Conservation (phyloP, 2,888 invertebrate species). For the Philaethria dido region DNA sequence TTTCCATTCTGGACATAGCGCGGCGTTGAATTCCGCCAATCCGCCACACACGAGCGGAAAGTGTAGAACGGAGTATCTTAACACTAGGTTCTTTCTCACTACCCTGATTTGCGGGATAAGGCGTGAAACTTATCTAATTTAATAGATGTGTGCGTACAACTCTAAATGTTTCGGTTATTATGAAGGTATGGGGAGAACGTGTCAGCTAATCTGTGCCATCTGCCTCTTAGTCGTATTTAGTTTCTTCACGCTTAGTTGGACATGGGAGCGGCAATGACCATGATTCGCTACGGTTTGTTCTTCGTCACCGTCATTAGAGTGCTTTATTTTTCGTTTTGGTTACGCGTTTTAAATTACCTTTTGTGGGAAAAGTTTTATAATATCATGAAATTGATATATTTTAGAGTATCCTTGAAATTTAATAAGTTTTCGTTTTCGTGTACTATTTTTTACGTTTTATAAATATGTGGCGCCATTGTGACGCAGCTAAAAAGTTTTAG, state of each 20-base stretch:
- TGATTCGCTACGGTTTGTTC: conserved; percentile 54
- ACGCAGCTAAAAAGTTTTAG: no score
- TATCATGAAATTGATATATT: conserved; percentile 19
- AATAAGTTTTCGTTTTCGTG: background rate
- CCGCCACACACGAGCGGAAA: no score
- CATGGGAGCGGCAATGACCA: conserved; percentile 53
- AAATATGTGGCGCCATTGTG: no score
- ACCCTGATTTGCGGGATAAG: no score
- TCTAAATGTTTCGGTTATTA: background rate
- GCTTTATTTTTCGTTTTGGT: conserved; percentile 45
- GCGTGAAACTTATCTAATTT: no score
- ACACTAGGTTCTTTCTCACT: no score
- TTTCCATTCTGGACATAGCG: no score
- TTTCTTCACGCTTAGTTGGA: conserved; percentile 51
- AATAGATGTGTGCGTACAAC: background rate
- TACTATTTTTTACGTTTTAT: no score
- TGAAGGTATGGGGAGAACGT: background rate
- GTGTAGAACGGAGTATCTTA: no score
- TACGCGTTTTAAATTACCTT: conserved; percentile 31
- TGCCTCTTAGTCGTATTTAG: conserved; percentile 32
- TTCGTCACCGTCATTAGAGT: conserved; percentile 49
- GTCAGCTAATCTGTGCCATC: conserved; percentile 32
- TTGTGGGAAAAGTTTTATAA: conserved; percentile 24
- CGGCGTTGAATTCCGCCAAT: no score
- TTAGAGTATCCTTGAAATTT: background rate